These are phyloP conservation scores for Gobio occitaniae DNA, from an alignment of 2,797 vertebrate species.

Conservation along the genomic window DNA sequence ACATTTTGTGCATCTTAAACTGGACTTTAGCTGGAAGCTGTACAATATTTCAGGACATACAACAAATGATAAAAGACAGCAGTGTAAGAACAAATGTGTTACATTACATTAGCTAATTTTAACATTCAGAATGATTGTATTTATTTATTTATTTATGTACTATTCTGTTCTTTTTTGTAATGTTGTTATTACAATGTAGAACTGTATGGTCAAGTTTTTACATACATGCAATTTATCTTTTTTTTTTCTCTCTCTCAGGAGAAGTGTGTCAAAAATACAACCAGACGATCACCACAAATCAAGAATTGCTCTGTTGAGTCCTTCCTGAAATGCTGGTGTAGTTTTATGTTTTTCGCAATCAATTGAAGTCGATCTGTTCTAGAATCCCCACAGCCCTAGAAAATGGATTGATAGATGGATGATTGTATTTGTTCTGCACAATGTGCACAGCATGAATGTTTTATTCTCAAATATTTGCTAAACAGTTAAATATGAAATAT, in stretches of 20 bases:
- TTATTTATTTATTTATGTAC: background rate
- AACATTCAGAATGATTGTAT: background rate
- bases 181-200: background rate
- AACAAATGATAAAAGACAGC: background rate
- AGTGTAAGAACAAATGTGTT: conserved; percentile 16
- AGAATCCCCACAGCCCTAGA: background rate
- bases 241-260: background rate
- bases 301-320: fast-evolving
- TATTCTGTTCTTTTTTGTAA: background rate
- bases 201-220: background rate
- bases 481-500: background rate
- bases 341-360: background rate
- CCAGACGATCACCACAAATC: fast-evolving
- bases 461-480: background rate
- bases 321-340: conserved; percentile 57
- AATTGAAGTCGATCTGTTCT: background rate
- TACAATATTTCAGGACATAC: fast-evolving
- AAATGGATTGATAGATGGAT: background rate
- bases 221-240: background rate
- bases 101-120: background rate
- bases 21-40: conserved; percentile 15
- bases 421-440: conserved; percentile 1
- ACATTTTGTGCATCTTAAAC: background rate
- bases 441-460: background rate
- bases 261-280: background rate